These are phyloP conservation scores for Cladopsammia gracilis DNA, from an alignment of 64 coral and sea anemone genomes.

Conservation along the genomic window DNA sequence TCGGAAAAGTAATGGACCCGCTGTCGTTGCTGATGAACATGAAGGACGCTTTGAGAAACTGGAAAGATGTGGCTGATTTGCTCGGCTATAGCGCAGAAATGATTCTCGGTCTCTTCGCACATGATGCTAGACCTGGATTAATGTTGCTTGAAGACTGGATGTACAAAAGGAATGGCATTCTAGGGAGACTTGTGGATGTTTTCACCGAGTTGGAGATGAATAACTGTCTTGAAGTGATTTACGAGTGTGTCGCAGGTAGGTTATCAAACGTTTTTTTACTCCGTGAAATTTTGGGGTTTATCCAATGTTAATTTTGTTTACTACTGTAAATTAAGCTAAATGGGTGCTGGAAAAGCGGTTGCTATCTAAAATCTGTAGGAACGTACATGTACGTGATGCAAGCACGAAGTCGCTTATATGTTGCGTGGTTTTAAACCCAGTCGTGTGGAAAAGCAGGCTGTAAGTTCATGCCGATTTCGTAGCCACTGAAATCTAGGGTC, in stretches of 20 bases:
- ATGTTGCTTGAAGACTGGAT: constrained; percentile 56
- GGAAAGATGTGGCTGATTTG: constrained; percentile 56
- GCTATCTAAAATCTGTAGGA: too few species aligned
- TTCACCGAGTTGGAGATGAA: constrained; percentile 10
- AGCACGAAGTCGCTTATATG: too few species aligned
- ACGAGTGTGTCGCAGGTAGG: constrained; percentile 29
- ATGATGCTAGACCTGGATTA: constrained; percentile 10
- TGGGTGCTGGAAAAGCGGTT: too few species aligned
- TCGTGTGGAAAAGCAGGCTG: too few species aligned
- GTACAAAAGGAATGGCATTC: constrained; percentile 14
- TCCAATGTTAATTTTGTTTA: too few species aligned
- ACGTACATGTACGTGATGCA: too few species aligned
- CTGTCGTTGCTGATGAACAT: constrained; percentile 19
- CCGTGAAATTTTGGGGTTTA: too few species aligned
- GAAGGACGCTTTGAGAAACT: constrained; percentile 37
- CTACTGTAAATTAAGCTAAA: too few species aligned
- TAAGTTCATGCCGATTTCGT: too few species aligned
- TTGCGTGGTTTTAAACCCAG: too few species aligned
- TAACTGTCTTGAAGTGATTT: constrained; percentile 20
- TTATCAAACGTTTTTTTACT: neutral
- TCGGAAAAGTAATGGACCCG: neutral
- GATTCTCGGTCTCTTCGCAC: constrained; percentile 49
- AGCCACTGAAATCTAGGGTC: too few species aligned
- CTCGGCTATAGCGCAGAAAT: neutral
- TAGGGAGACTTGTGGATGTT: constrained; percentile 28